phyloP scores from a whole-genome alignment of 2,797 vertebrate species.

The Betta splendens region DNA sequence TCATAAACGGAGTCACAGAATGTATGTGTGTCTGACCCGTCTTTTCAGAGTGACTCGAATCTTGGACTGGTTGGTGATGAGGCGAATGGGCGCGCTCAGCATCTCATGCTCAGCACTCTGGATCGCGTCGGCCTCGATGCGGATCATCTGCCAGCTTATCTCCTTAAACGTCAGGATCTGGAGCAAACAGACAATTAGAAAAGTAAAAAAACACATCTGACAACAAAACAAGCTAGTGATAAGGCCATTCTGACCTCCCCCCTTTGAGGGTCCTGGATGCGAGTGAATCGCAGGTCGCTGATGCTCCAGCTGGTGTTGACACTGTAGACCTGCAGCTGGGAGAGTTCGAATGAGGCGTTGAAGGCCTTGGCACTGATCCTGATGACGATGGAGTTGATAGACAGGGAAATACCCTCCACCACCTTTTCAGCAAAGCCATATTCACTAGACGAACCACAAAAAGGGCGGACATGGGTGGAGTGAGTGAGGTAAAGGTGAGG shows the following conservation, averaged over 20 bases:
- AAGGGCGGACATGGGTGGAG: not conserved
- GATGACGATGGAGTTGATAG: constrained; percentile 97
- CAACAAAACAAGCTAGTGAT: not conserved
- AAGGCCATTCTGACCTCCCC: constrained; percentile 85
- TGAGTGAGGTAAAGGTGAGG: not conserved
- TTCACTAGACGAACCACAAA: constrained; percentile 81
- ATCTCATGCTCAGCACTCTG: constrained; percentile 95
- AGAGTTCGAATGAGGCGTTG: constrained; percentile 98
- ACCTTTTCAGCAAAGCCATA: constrained; percentile 99
- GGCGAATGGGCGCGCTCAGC: constrained; percentile 94
- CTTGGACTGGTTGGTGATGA: constrained; percentile 99
- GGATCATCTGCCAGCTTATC: constrained; percentile 99
- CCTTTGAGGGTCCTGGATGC: constrained; percentile 91
- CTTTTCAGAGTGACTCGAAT: constrained; percentile 97
- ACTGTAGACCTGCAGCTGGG: constrained; percentile 96
- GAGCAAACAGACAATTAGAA: constrained; percentile 11
- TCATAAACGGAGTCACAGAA: not conserved
- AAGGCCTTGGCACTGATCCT: constrained; percentile 98
- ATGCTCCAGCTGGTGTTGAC: constrained; percentile 96
- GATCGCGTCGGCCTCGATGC: constrained; percentile 98
- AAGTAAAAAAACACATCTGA: not conserved
- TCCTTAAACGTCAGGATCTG: constrained; percentile 99
- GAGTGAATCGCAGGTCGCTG: constrained; percentile 90
- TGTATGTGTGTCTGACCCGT: constrained; percentile 83
- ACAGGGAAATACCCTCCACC: constrained; percentile 96